phyloP scores from a whole-genome alignment of 2,797 vertebrate genomes.

The Microcaecilia unicolor region DNA sequence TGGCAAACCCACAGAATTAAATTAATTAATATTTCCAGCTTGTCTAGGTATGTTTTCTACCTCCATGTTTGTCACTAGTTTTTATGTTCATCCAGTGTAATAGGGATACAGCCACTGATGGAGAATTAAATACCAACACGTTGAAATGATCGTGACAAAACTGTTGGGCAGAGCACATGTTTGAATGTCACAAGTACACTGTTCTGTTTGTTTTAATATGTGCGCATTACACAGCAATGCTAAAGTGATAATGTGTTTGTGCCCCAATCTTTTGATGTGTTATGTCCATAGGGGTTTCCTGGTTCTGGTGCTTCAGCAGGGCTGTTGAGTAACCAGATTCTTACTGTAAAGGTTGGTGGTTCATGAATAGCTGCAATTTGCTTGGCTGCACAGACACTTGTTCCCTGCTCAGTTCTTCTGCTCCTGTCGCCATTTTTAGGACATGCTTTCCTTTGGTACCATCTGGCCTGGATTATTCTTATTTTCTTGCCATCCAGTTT shows the following conservation, averaged over 20 bases:
- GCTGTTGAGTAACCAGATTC: constrained; percentile 73
- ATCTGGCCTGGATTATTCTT: constrained; percentile 15
- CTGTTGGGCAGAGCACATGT: no score
- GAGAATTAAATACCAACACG: no score
- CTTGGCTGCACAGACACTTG: not conserved
- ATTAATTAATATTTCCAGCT: no score
- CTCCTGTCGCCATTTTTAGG: not conserved
- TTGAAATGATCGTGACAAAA: no score
- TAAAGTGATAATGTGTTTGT: not conserved
- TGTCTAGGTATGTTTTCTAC: no score
- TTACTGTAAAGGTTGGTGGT: constrained; percentile 58
- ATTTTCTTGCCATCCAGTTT: constrained; percentile 14
- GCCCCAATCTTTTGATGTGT: constrained; percentile 6
- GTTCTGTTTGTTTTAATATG: no score
- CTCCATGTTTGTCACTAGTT: no score
- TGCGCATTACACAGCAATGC: no score
- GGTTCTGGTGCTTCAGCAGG: constrained; percentile 45
- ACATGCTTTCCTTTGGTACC: not conserved
- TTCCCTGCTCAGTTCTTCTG: not conserved
- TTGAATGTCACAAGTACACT: no score
- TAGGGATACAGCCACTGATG: no score
- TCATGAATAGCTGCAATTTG: constrained; percentile 6
- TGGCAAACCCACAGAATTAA: no score
- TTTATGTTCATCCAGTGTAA: no score
- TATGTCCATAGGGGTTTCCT: constrained; percentile 48